Conservation (phyloP, 1,140 invertebrate species). For the Zaprionus davidi region DNA sequence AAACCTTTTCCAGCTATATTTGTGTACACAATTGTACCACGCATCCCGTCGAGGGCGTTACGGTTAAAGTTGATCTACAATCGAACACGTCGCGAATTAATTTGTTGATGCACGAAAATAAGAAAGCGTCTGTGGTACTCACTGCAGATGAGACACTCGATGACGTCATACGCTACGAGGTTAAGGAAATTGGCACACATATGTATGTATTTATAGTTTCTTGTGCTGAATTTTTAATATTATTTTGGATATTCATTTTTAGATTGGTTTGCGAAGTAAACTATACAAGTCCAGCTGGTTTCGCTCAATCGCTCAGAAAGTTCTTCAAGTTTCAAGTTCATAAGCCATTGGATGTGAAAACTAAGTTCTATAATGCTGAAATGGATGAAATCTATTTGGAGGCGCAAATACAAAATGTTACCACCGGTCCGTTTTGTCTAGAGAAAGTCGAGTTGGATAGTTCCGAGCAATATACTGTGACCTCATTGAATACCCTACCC, state of each 20-base stretch:
- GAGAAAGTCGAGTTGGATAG: slow-evolving; percentile 90
- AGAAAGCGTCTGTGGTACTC: slow-evolving; percentile 88
- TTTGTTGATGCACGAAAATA: slow-evolving; percentile 87
- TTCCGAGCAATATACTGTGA: slow-evolving; percentile 93
- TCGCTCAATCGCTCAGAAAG: slow-evolving; percentile 93
- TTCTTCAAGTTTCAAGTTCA: slow-evolving; percentile 99
- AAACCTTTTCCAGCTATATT: slow-evolving; percentile 99
- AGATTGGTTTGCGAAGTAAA: slow-evolving; percentile 98
- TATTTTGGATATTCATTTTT: neutral
- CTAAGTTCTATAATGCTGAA: slow-evolving; percentile 99
- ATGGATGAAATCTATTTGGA: slow-evolving; percentile 98
- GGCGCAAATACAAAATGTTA: slow-evolving; percentile 88
- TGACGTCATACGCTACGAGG: slow-evolving; percentile 98
- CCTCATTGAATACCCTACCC: slow-evolving; percentile 87
- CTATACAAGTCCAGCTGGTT: slow-evolving; percentile 90
- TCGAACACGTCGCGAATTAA: slow-evolving; percentile 94
- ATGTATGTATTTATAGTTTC: slow-evolving; percentile 87
- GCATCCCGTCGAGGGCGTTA: slow-evolving; percentile 92
- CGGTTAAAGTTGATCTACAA: slow-evolving; percentile 95
- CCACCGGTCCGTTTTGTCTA: slow-evolving; percentile 72
- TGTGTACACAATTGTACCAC: slow-evolving; percentile 98
- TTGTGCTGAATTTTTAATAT: neutral
- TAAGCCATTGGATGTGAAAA: slow-evolving; percentile 99
- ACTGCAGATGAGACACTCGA: slow-evolving; percentile 94
- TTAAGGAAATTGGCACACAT: slow-evolving; percentile 98